A percentile compares a stretch with the other conserved stretches of the same genome.
These are phyloP conservation scores for Rhagoletis pomonella DNA, from an alignment of 1,140 invertebrate species.

Conservation along the genomic window DNA sequence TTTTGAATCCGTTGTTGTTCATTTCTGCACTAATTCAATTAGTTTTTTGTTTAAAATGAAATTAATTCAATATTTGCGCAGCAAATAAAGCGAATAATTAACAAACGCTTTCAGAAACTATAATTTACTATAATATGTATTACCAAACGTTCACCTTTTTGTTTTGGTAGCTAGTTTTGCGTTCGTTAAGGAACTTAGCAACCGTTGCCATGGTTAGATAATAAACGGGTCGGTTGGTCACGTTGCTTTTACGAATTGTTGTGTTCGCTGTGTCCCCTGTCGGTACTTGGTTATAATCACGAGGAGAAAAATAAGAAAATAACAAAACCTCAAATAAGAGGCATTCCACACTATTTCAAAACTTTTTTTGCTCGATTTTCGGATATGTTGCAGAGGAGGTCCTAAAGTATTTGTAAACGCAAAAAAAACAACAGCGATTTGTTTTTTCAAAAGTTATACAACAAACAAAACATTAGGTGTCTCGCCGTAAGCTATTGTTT, in stretches of 20 bases:
- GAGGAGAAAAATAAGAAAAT: not conserved
- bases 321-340: not conserved
- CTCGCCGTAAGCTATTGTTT: too few species aligned
- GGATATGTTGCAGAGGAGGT: too few species aligned
- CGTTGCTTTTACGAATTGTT: not conserved
- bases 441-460: too few species aligned
- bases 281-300: not conserved
- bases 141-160: not conserved
- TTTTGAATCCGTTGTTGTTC: slow-evolving; percentile 5
- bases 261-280: not conserved
- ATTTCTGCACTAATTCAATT: not conserved
- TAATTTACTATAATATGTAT: not conserved
- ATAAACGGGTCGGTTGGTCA: not conserved
- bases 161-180: not conserved
- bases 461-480: too few species aligned
- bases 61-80: not conserved
- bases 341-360: not conserved
- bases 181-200: not conserved
- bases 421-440: too few species aligned
- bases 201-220: not conserved
- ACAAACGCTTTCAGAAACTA: too few species aligned
- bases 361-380: too few species aligned
- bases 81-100: not conserved
- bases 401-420: too few species aligned
- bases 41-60: not conserved